These are phyloP conservation scores for Arctopsyche grandis DNA, from an alignment of 1,140 invertebrate species.

Conservation along the genomic window DNA sequence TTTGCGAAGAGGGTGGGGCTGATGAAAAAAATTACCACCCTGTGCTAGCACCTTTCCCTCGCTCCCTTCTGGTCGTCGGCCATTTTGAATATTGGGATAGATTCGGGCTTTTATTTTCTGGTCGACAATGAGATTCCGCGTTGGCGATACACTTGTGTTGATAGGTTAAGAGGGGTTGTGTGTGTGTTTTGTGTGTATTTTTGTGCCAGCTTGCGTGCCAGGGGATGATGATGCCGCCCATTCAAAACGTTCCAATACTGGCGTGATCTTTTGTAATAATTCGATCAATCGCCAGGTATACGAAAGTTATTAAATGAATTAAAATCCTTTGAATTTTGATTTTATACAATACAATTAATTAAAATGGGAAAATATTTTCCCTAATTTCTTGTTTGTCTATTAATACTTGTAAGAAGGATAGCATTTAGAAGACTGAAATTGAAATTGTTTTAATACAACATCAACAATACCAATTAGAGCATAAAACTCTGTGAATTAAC, in stretches of 20 bases:
- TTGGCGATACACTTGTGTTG: conserved; percentile 14
- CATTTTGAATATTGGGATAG: conserved; percentile 48
- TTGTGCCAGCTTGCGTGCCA: conserved; percentile 6
- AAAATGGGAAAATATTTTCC: too few relatives aligned
- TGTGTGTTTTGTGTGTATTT: not conserved
- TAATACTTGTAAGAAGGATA: too few relatives aligned
- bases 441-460: too few relatives aligned
- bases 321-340: too few relatives aligned
- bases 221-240: conserved; percentile 14
- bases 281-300: conserved; percentile 30
- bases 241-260: conserved; percentile 34
- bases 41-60: not conserved
- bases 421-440: too few relatives aligned
- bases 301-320: not conserved
- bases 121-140: conserved; percentile 42
- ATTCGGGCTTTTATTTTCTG: conserved; percentile 46
- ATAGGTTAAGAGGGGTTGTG: not conserved
- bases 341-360: too few relatives aligned
- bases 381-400: too few relatives aligned
- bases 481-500: too few relatives aligned
- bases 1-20: not conserved
- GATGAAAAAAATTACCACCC: conserved; percentile 4
- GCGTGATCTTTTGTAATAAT: conserved; percentile 18
- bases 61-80: conserved; percentile 22
- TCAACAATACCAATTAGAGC: too few relatives aligned